Conservation (phyloP, 2,888 invertebrate species). For the Philopedon plagiatum region DNA sequence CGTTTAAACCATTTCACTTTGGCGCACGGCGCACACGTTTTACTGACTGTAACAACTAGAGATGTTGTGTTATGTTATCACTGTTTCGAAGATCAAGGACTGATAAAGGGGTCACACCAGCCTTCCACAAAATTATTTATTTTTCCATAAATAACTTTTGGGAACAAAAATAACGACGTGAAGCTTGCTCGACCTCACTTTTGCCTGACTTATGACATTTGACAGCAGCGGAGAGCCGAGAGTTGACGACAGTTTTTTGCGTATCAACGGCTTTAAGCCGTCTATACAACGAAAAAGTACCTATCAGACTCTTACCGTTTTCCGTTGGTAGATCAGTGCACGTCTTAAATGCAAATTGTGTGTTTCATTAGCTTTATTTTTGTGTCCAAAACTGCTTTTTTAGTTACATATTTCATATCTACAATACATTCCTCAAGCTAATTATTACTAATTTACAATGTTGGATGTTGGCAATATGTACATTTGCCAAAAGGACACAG, state of each 20-base stretch:
- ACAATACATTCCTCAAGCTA: too few relatives aligned
- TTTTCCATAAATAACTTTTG: slow-evolving; percentile 60
- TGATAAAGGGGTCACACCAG: slow-evolving; percentile 67
- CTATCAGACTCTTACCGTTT: too few relatives aligned
- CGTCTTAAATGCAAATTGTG: too few relatives aligned
- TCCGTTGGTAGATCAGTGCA: too few relatives aligned
- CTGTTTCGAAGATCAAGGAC: slow-evolving; percentile 68
- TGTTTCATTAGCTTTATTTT: too few relatives aligned
- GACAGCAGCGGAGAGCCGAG: background rate
- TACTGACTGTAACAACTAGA: slow-evolving; percentile 34
- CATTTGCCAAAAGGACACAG: too few relatives aligned
- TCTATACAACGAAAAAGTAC: too few relatives aligned
- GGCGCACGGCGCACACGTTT: slow-evolving; percentile 46
- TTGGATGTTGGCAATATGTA: too few relatives aligned
- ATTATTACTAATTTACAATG: too few relatives aligned
- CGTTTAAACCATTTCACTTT: slow-evolving; percentile 31
- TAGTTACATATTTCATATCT: too few relatives aligned
- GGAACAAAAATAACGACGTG: slow-evolving; percentile 30
- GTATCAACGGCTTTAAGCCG: too few relatives aligned
- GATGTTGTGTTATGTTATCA: slow-evolving; percentile 60
- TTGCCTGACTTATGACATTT: background rate
- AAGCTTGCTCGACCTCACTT: slow-evolving; percentile 24
- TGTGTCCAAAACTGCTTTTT: too few relatives aligned
- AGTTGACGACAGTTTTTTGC: slow-evolving; percentile 27
- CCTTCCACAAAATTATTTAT: slow-evolving; percentile 39